These are phyloP conservation scores for Trypoxylon attenuatum DNA, from an alignment of 2,888 invertebrate genomes.

Conservation along the genomic window DNA sequence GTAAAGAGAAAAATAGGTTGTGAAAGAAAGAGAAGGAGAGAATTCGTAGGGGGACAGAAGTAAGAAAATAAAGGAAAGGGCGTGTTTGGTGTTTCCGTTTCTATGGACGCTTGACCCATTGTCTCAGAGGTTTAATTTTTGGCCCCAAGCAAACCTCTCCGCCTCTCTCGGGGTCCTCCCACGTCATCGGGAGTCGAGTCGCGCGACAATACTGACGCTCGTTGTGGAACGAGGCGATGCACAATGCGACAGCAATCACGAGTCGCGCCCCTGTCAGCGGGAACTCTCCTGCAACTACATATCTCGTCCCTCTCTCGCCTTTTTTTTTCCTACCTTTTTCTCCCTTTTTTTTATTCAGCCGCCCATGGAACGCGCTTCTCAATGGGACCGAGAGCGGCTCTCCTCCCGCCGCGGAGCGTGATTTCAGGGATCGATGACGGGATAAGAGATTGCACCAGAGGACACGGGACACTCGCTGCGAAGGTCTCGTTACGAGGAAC, in stretches of 20 bases:
- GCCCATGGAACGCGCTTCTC: slow-evolving; percentile 48
- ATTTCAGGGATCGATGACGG: slow-evolving; percentile 39
- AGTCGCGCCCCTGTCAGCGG: slow-evolving; percentile 72
- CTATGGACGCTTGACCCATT: slow-evolving; percentile 74
- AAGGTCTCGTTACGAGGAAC: slow-evolving; percentile 34
- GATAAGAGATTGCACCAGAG: slow-evolving; percentile 39
- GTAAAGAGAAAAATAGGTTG: slow-evolving; percentile 13
- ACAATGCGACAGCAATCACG: slow-evolving; percentile 74
- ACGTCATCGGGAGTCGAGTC: slow-evolving; percentile 52
- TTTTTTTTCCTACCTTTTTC: slow-evolving; percentile 44
- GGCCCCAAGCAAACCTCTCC: slow-evolving; percentile 45
- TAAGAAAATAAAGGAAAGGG: slow-evolving; percentile 63
- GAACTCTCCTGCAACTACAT: background rate
- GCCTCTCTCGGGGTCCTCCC: slow-evolving; percentile 51
- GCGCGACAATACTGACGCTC: slow-evolving; percentile 62
- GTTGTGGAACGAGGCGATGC: slow-evolving; percentile 62
- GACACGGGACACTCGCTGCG: slow-evolving; percentile 15
- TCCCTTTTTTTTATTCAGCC: slow-evolving; percentile 41
- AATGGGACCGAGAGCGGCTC: slow-evolving; percentile 42
- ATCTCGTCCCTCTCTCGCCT: slow-evolving; percentile 41
- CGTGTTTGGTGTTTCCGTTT: slow-evolving; percentile 69
- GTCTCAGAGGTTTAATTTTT: slow-evolving; percentile 72
- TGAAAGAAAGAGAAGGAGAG: background rate
- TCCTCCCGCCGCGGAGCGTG: slow-evolving; percentile 27
- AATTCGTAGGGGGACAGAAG: background rate